Base-by-base conservation (phyloP, 2,797 vertebrate genomes). In the Amphiprion clarkii region DNA sequence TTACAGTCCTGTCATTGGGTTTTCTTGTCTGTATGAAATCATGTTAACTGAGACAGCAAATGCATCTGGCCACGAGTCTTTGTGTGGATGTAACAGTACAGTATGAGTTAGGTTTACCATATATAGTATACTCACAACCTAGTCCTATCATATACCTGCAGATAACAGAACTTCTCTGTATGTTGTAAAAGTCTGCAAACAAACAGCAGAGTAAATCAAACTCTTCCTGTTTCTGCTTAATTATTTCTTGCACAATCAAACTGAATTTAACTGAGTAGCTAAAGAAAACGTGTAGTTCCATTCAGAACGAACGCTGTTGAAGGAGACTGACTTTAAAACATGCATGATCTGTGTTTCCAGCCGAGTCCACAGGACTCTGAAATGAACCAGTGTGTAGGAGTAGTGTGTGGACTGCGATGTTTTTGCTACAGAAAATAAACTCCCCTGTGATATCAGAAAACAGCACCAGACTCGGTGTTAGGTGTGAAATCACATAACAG, bases 401-500 rank as follows among this genome's bases (percentile, higher is more conserved):
- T 25, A 4, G 11, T 29, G 60, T 79, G 66, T 68, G 55, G 62
- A 53, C 54, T 58, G 78, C 17, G 60, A 81, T 67, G 66, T 57
- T 71, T 76, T 69, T 16, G 14, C 29, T 12, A 54, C 42, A 29
- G 55, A 76, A 81, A 82, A 79, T 59, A 52, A 60, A 77, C 72
- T 80, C 39, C 42, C 48, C 67, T 67, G 72, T 59, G 54, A 80
- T 61, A 65, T 76, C 25, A 80, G 66, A 63, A 77, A 71, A 74
- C 40, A 63, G 59, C 74, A 46, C 27, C 67, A 71, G 64, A 65
- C 54, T 56, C 40, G 3, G 60, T 63, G 56, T 33, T 21, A 42
- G 55, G 67, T 79, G 74, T 78, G 87, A 78, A 87, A 57, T 85
- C 79, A 79, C 78, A 76, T 14, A 80, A 69, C 57, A 79, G 84